These are phyloP conservation scores for Congeria kusceri DNA, from an alignment of 2,888 invertebrate species.

Conservation along the genomic window DNA sequence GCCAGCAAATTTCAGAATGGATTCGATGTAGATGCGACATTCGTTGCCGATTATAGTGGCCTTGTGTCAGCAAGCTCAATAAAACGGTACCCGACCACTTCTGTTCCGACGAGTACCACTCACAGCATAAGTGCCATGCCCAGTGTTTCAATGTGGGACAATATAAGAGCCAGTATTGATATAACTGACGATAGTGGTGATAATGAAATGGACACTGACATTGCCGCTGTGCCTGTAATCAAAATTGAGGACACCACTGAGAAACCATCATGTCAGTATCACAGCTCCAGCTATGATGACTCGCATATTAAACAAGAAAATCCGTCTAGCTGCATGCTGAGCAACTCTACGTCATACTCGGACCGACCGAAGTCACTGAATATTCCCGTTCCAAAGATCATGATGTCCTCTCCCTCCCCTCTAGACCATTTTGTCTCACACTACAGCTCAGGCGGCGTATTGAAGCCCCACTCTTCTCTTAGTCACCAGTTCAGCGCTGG, in stretches of 20 bases:
- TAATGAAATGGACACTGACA: slow-evolving; percentile 55
- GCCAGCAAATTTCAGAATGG: slow-evolving; percentile 59
- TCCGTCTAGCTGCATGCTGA: slow-evolving; percentile 62
- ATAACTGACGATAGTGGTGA: slow-evolving; percentile 54
- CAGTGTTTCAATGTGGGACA: slow-evolving; percentile 79
- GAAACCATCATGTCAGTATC: slow-evolving; percentile 78
- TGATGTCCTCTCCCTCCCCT: slow-evolving; percentile 51
- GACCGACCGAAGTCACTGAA: slow-evolving; percentile 63
- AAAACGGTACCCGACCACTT: slow-evolving; percentile 27
- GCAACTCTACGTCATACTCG: slow-evolving; percentile 47
- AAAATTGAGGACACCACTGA: slow-evolving; percentile 75
- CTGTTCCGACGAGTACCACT: slow-evolving; percentile 43
- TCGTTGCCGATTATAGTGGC: slow-evolving; percentile 50
- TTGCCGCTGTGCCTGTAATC: slow-evolving; percentile 57
- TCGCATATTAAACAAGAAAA: slow-evolving; percentile 67
- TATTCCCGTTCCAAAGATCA: slow-evolving; percentile 69
- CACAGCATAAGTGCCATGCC: neutral
- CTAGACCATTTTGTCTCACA: slow-evolving; percentile 67
- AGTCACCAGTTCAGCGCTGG: slow-evolving; percentile 51
- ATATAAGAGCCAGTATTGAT: slow-evolving; percentile 78
- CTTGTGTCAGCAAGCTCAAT: slow-evolving; percentile 37
- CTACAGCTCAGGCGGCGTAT: slow-evolving; percentile 59
- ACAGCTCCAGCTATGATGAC: slow-evolving; percentile 64
- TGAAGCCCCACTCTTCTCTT: slow-evolving; percentile 53
- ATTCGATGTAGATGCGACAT: slow-evolving; percentile 69